Conservation (phyloP, 1,140 invertebrate genomes). For the Elymnias hypermnestra region DNA sequence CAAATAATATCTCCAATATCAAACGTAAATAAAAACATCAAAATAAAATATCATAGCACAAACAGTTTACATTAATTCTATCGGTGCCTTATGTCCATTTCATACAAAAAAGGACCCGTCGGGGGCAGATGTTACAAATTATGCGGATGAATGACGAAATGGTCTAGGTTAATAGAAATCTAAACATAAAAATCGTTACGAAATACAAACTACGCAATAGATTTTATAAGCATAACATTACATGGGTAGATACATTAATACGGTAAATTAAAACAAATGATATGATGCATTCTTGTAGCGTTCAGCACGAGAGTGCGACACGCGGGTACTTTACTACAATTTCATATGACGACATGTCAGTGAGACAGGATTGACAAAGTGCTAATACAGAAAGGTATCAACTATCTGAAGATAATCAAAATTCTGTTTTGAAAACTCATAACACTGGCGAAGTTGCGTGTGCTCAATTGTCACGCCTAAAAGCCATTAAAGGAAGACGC, state of each 20-base stretch:
- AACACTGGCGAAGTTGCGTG: no score
- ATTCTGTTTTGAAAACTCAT: no score
- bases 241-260: conserved; percentile 40
- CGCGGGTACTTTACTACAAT: conserved; percentile 25
- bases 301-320: conserved; percentile 41
- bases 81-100: conserved; percentile 31
- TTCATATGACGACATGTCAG: neutral
- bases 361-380: neutral
- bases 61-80: conserved; percentile 13
- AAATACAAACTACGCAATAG: conserved; percentile 45
- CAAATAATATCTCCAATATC: conserved; percentile 9
- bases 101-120: conserved; percentile 70
- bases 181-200: conserved; percentile 31
- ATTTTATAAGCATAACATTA: conserved; percentile 44
- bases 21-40: conserved; percentile 5
- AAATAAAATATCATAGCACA: no score
- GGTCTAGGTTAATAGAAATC: conserved; percentile 30
- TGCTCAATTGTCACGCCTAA: no score
- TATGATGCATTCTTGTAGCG: conserved; percentile 77
- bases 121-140: conserved; percentile 39
- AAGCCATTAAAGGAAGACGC: no score
- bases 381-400: no score
- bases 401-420: no score
- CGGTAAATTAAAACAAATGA: conserved; percentile 74
- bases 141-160: conserved; percentile 34